A percentile compares a stretch with the other conserved stretches of the same genome.
Evolutionary conservation across 2,888 invertebrate genomes (phyloP).

Genomic region (Furcula furcula): DNA sequence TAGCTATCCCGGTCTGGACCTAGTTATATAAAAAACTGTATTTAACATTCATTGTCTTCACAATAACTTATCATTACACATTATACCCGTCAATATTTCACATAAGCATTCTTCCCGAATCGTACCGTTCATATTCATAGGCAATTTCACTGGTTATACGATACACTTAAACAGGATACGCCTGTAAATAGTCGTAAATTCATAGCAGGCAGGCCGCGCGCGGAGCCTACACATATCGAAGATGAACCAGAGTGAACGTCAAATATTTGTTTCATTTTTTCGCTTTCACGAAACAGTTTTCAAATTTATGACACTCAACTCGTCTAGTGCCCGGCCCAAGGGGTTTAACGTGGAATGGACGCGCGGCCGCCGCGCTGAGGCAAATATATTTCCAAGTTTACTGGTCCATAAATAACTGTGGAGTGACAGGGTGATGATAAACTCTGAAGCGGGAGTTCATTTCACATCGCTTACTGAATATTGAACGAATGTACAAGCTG

Average conservation of each 20-base stretch:
- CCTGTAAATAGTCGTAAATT: constrained; percentile 46
- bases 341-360: constrained; percentile 80
- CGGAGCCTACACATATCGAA: constrained; percentile 46
- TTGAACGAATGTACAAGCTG: constrained; percentile 54
- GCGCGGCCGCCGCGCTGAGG: constrained; percentile 68
- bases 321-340: constrained; percentile 75
- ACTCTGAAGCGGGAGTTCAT: constrained; percentile 72
- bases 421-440: constrained; percentile 80
- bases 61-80: neutral
- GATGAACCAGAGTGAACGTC: constrained; percentile 52
- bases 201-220: constrained; percentile 24
- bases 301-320: constrained; percentile 80
- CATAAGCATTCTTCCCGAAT: constrained; percentile 8
- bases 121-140: constrained; percentile 24
- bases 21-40: too few relatives aligned
- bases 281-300: constrained; percentile 73
- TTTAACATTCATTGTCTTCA: neutral
- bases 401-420: constrained; percentile 79
- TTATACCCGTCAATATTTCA: constrained; percentile 1
- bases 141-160: constrained; percentile 31
- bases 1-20: too few relatives aligned
- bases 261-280: constrained; percentile 74
- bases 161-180: constrained; percentile 33
- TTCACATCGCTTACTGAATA: constrained; percentile 72
- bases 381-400: constrained; percentile 81